These are phyloP conservation scores for Flexamia atlantica DNA, from an alignment of 2,888 invertebrate species.

Conservation along the genomic window DNA sequence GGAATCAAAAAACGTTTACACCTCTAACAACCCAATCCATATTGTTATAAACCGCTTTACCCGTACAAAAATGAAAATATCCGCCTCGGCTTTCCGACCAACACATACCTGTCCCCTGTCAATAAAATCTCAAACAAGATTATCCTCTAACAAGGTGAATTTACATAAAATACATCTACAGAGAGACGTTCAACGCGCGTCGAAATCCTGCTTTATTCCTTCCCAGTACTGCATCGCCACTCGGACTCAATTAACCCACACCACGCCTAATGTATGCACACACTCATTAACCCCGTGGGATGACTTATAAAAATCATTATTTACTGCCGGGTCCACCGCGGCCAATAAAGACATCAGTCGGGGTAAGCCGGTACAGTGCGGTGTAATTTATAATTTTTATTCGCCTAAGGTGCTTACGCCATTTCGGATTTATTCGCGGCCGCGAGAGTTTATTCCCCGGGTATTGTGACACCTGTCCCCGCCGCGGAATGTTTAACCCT, in stretches of 20 bases:
- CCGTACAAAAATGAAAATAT: too few relatives aligned
- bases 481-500: constrained; percentile 33
- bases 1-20: too few relatives aligned
- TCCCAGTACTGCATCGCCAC: not conserved
- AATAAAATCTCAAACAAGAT: constrained; percentile 14
- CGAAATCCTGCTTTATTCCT: constrained; percentile 12
- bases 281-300: constrained; percentile 20
- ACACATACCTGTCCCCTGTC: constrained; percentile 1
- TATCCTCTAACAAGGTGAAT: constrained; percentile 1
- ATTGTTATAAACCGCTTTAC: too few relatives aligned
- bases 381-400: constrained; percentile 50
- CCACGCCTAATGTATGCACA: constrained; percentile 33
- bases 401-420: constrained; percentile 35
- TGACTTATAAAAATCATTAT: constrained; percentile 52
- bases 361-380: constrained; percentile 43
- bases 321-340: constrained; percentile 8
- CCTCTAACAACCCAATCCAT: too few relatives aligned
- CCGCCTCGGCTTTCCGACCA: too few relatives aligned
- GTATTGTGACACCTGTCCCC: too few relatives aligned
- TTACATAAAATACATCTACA: not conserved
- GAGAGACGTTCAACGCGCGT: not conserved
- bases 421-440: constrained; percentile 27
- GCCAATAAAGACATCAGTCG: constrained; percentile 44
- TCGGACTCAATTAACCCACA: constrained; percentile 26
- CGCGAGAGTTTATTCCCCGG: constrained; percentile 23